phyloP scores from a whole-genome alignment of 2,113 vertebrate species.

The Vireo altiloquus region DNA sequence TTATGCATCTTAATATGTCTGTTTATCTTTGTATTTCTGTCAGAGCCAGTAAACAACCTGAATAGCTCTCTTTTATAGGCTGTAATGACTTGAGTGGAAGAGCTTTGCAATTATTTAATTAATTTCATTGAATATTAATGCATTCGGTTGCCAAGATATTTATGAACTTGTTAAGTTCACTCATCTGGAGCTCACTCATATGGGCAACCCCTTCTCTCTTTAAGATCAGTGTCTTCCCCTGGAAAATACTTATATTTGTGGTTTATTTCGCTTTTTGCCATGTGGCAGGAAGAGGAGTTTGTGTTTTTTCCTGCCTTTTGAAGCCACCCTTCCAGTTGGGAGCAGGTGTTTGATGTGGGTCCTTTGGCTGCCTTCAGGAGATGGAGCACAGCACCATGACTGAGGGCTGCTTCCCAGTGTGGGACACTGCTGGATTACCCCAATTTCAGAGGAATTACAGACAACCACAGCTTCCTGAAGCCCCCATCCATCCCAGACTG shows the following conservation, averaged over 20 bases:
- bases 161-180: neutral
- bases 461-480: neutral
- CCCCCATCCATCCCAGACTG: neutral
- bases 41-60: slow-evolving; percentile 28
- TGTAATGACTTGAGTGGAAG: neutral
- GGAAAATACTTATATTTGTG: neutral
- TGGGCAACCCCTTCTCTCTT: neutral
- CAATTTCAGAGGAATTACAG: neutral
- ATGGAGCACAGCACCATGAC: neutral
- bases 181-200: neutral
- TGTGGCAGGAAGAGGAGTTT: neutral
- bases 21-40: slow-evolving; percentile 53
- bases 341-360: neutral
- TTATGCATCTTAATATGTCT: slow-evolving; percentile 48
- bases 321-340: accelerated
- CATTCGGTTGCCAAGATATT: neutral
- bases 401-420: accelerated
- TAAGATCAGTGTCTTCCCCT: neutral
- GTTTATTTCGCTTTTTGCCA: neutral
- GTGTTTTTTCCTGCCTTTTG: neutral
- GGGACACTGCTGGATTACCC: neutral
- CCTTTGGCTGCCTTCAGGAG: neutral
- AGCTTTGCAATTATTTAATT: slow-evolving; percentile 17
- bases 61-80: slow-evolving; percentile 25
- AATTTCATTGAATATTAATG: slow-evolving; percentile 40